Conservation (phyloP, 2,888 invertebrate species). For the Drosophila monieri region DNA sequence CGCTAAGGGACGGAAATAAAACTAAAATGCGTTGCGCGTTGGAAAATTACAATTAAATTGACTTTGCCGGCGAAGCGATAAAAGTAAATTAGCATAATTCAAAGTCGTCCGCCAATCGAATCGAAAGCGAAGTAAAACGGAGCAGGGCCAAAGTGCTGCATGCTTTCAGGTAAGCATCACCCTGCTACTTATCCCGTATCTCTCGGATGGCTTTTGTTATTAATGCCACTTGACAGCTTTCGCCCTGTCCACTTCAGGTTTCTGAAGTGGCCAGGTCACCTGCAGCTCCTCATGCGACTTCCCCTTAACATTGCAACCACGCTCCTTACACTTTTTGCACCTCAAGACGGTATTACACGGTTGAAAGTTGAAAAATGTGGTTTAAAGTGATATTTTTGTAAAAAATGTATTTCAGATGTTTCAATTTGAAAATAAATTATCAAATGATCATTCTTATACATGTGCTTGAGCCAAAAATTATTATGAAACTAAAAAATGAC, state of each 20-base stretch:
- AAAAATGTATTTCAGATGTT: not conserved
- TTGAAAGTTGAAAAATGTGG: not conserved
- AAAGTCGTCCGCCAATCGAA: constrained; percentile 57
- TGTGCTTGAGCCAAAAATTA: not conserved
- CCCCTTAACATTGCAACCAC: constrained; percentile 40
- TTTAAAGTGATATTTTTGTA: not conserved
- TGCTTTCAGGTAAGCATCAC: constrained; percentile 28
- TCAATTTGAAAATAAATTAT: not conserved
- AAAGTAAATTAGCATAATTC: constrained; percentile 82
- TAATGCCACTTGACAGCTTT: constrained; percentile 70
- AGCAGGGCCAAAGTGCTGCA: constrained; percentile 16
- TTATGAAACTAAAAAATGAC: not conserved
- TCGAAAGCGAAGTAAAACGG: constrained; percentile 35
- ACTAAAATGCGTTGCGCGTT: constrained; percentile 67
- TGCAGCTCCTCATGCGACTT: constrained; percentile 18
- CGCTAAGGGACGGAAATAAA: constrained; percentile 61
- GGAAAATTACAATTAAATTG: constrained; percentile 79
- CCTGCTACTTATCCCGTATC: constrained; percentile 34
- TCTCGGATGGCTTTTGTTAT: constrained; percentile 60
- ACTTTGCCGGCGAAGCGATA: constrained; percentile 73
- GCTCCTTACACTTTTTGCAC: constrained; percentile 42
- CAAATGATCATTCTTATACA: not conserved
- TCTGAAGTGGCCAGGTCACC: constrained; percentile 59
- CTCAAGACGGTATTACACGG: constrained; percentile 32
- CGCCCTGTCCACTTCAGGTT: constrained; percentile 56